Percentiles rank a stretch among this genome's conserved stretches.
Conservation (phyloP, 2,113 vertebrate species). For the Promerops cafer region DNA sequence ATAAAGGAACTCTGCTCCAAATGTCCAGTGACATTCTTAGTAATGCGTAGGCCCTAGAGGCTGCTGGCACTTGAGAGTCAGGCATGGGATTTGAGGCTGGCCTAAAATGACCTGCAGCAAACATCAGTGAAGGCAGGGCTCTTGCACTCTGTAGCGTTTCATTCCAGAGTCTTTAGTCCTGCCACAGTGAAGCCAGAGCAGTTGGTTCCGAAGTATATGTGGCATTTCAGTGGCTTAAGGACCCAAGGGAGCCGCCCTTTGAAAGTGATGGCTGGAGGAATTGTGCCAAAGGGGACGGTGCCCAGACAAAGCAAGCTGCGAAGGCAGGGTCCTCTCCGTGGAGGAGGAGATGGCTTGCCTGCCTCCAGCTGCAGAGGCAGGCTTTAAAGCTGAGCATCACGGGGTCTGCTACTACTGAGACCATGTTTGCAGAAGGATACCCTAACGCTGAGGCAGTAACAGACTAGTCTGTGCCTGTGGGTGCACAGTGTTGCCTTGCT, state of each 20-base stretch:
- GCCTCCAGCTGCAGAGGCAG: not conserved
- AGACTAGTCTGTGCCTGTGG: not conserved
- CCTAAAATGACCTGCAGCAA: not conserved
- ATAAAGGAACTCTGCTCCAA: not conserved
- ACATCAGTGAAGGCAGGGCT: not conserved
- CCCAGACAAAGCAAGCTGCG: not conserved
- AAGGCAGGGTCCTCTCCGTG: not conserved
- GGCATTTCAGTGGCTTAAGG: not conserved
- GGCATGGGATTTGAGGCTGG: not conserved
- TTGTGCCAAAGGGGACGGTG: accelerated
- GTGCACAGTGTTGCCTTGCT: not conserved
- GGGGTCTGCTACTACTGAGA: not conserved
- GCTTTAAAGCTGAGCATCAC: not conserved
- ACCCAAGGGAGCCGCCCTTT: not conserved
- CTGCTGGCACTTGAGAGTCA: not conserved
- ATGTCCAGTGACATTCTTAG: not conserved
- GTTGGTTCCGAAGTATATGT: not conserved
- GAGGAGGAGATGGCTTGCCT: not conserved
- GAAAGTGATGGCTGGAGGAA: not conserved
- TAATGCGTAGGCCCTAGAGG: accelerated
- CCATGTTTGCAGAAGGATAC: not conserved
- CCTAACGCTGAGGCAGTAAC: not conserved
- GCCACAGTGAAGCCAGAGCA: not conserved
- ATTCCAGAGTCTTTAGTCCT: not conserved
- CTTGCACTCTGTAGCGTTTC: not conserved